Conservation (phyloP, 1,140 invertebrate species). For the Cydia fagiglandana region DNA sequence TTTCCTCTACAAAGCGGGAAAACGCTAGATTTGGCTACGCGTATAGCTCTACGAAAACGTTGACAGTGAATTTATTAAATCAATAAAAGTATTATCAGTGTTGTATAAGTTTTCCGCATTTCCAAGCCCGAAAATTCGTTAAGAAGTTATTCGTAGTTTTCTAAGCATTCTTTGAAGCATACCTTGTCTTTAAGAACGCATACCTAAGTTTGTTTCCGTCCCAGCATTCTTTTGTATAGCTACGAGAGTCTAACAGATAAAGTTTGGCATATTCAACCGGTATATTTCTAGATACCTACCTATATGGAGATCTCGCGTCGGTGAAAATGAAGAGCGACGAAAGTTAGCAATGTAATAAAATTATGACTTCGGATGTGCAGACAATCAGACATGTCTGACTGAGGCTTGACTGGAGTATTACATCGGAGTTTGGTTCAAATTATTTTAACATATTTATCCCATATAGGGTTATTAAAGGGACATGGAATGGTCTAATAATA, state of each 20-base stretch:
- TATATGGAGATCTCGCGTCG: neutral
- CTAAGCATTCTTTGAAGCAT: neutral
- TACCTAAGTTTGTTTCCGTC: neutral
- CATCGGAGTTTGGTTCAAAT: no score
- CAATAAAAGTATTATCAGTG: neutral
- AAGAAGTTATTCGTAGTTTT: neutral
- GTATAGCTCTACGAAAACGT: no score
- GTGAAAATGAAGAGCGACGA: neutral
- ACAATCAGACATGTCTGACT: neutral
- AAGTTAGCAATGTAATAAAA: neutral
- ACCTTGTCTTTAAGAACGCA: neutral
- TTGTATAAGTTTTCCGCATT: neutral
- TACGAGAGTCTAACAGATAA: neutral
- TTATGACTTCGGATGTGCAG: neutral
- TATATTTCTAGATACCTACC: neutral
- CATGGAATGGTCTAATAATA: no score
- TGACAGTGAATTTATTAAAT: neutral
- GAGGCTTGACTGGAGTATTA: neutral
- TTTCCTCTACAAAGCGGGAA: no score
- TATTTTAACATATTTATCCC: no score
- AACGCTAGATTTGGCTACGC: no score
- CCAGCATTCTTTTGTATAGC: neutral
- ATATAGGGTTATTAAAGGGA: no score
- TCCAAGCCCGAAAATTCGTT: neutral
- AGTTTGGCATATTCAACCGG: neutral